Evolutionary conservation across 2,113 vertebrate species (phyloP), one percentile per base, ranked within the genome.

Genomic region (Salvelinus namaycush): DNA sequence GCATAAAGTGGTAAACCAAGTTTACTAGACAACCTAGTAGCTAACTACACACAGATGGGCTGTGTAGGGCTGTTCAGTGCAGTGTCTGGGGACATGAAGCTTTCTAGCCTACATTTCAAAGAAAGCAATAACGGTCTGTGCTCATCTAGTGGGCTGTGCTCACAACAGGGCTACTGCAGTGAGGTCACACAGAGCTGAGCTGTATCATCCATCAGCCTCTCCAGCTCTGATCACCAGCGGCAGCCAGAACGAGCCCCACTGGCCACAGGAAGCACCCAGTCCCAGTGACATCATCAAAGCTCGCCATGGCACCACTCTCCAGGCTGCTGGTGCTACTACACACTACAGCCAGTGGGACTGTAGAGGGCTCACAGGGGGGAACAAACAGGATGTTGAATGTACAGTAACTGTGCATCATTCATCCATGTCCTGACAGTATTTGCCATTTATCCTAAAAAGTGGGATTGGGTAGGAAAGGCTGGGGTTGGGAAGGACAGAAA

Each of bases 181-280:
- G 31, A 68, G 70, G 77, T 79, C 77, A 72, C 16, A 18, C 14
- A 75, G 24, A 75, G 79, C 44, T 62, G n/a, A 62, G n/a, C 7
- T 24, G 20, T 62, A 62, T 22, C n/a, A 62, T 44, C 76, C 72
- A 65, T 89, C 81, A 51, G 18, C 65, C 24, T 20, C 7, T 12
- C 9, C 48, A 87, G 78, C 3, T 2, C 76, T 80, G 87, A 90
- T 87, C 59, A 34, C 18, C 83, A 22, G 59, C 22, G 1, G n/a
- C 20, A 62, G 59, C 64, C 67, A 74, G 74, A 73, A 69, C 51
- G 70, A 79, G 76, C 84, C 51, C 51, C 12, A 14, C 51, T 16
- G 86, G 80, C 77, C 72, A 73, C 79, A 82, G 80, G 74, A 83
- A 86, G 75, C 66, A 6, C 74, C 73, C 75, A 72, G 20, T 0